Base-by-base conservation (phyloP, 2,888 invertebrate genomes). In the Harpalus rufipes region DNA sequence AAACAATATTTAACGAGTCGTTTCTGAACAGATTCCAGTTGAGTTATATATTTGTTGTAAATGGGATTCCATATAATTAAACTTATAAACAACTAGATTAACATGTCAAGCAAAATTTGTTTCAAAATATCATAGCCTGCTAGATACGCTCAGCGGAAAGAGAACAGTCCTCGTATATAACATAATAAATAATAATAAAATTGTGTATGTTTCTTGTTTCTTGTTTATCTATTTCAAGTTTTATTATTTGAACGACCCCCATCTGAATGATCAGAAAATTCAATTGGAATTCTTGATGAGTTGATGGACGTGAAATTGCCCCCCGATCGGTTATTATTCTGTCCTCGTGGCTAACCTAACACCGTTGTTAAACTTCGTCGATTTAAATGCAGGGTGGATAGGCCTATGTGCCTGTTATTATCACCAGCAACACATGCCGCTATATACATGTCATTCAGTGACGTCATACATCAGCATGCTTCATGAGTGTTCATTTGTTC, bases 351-450 rank as follows among this genome's bases (percentile, higher is more conserved):
- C 63, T 63, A 63, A 63, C 18, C 18, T 25, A 63, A 63, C 68
- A 68, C 41, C 68, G 8, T 1, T 68, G 59, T 59, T 41, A 68
- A 68, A 68, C 39, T 68, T 68, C 16, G 32, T n/a, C 25, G 25
- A 65, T 65, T 32, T 65, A 65, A 65, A 65, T 65, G 65, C 65
- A 65, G n/a, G 25, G 12, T 65, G 18, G 65, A 32, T 65, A 65
- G 59, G 16, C 59, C 16, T 61, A 16, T 14, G 59, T 12, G 21
- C 25, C 10, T 63, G 21, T 63, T 63, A 25, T 63, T 4, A n/a
- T 18, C 3, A 25, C 21, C 63, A 12, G 25, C 10, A 18, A 18
- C 16, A 61, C 59, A 18, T 61, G 59, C 5, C 21, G 68, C 68
- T 41, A 14, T 68, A 68, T 68, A 41, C 68, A 68, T 68, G 41